phyloP scores from a whole-genome alignment of 2,797 vertebrate species.

The Allobates femoralis region DNA sequence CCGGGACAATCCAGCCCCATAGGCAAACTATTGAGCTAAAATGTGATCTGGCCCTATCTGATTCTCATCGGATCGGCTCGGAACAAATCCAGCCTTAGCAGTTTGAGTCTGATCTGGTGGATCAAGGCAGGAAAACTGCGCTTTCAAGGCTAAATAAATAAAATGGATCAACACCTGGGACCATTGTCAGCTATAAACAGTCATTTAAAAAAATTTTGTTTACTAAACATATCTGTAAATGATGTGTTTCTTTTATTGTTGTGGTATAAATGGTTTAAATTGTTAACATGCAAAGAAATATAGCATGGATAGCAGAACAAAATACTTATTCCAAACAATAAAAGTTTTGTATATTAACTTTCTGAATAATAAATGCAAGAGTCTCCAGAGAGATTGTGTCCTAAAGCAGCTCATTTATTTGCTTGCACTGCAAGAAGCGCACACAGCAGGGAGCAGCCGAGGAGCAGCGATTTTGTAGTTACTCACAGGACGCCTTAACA shows the following conservation, averaged over 20 bases:
- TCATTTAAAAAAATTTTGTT: not conserved
- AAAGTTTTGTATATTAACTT: slow-evolving; percentile 25
- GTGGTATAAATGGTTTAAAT: not conserved
- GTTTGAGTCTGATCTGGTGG: not conserved
- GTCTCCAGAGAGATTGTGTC: slow-evolving; percentile 17
- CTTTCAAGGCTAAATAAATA: not conserved
- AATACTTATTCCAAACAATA: slow-evolving; percentile 26
- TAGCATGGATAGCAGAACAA: not conserved
- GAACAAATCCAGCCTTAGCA: too few species aligned
- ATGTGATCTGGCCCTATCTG: too few species aligned
- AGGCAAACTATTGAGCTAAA: too few species aligned
- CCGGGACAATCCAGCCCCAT: too few species aligned
- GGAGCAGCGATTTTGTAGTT: slow-evolving; percentile 20
- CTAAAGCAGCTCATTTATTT: slow-evolving; percentile 43
- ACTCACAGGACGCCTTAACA: slow-evolving; percentile 40
- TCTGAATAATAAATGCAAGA: slow-evolving; percentile 40
- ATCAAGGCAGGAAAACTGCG: not conserved
- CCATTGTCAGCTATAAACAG: not conserved
- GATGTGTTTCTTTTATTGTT: not conserved
- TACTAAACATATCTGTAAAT: not conserved
- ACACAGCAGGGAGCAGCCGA: slow-evolving; percentile 38
- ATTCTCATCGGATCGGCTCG: too few species aligned
- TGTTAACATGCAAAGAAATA: not conserved
- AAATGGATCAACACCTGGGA: not conserved
- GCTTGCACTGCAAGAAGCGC: slow-evolving; percentile 46